Percentiles rank a stretch among this genome's conserved stretches.
These are phyloP conservation scores for Eupithecia subfuscata DNA, from an alignment of 2,888 invertebrate species.

Conservation along the genomic window DNA sequence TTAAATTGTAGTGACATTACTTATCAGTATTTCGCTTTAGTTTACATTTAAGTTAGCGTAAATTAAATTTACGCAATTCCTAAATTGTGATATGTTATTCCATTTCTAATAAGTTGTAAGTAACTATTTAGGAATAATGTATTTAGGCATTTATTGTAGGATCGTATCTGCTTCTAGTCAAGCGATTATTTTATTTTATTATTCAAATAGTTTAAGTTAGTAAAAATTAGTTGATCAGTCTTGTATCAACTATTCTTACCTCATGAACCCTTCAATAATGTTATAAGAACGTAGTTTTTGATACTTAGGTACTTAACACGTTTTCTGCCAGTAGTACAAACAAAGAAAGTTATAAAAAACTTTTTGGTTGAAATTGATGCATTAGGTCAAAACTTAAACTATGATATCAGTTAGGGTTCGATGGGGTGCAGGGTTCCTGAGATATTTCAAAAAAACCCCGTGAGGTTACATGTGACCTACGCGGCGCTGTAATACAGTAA, in stretches of 20 bases:
- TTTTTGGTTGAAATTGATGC: no score
- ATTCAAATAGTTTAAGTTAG: neutral
- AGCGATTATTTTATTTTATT: slow-evolving; percentile 32
- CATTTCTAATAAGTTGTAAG: slow-evolving; percentile 53
- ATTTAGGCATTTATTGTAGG: slow-evolving; percentile 35
- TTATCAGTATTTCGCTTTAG: slow-evolving; percentile 60
- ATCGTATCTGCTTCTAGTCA: slow-evolving; percentile 47
- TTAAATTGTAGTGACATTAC: slow-evolving; percentile 51
- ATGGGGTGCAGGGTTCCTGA: no score
- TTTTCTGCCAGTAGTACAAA: no score
- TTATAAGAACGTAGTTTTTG: neutral
- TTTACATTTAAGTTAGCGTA: slow-evolving; percentile 55
- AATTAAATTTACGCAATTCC: slow-evolving; percentile 71
- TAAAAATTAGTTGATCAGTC: neutral
- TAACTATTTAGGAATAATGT: slow-evolving; percentile 53
- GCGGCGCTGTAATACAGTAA: no score
- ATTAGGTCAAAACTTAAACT: no score
- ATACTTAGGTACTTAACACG: no score
- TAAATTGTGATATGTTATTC: slow-evolving; percentile 80
- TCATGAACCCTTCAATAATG: neutral
- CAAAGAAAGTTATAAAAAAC: no score
- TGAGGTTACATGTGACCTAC: no score
- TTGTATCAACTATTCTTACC: neutral
- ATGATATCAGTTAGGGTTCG: no score
- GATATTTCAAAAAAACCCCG: no score